Conservation (phyloP, 2,113 vertebrate species). For the Cranoglanis bouderius region DNA sequence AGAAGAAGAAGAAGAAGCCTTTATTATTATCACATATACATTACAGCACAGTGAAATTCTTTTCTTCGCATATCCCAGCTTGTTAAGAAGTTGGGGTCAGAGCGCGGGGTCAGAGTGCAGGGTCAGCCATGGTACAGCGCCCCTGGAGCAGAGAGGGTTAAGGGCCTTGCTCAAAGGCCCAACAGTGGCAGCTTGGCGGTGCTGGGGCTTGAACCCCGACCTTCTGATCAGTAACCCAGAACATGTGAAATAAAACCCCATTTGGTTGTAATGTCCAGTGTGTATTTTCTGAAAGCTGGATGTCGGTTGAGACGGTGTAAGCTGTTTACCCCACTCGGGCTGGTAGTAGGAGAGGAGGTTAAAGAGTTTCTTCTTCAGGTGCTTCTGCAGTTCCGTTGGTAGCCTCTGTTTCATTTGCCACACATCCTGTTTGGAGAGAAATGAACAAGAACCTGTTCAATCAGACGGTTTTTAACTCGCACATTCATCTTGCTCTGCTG, state of each 20-base stretch:
- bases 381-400: conserved; percentile 74
- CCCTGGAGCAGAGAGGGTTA: no score
- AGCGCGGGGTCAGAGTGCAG: no score
- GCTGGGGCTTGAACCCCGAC: no score
- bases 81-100: no score
- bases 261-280: neutral
- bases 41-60: no score
- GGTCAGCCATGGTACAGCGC: no score
- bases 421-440: conserved; percentile 69
- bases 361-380: conserved; percentile 79
- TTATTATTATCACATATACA: neutral
- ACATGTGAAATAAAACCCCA: neutral
- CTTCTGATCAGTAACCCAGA: no score
- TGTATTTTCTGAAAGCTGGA: neutral
- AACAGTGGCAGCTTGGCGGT: no score
- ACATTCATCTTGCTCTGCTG: neutral
- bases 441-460: neutral
- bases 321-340: conserved; percentile 75
- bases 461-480: no score
- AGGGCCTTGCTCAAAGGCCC: no score
- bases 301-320: neutral
- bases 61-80: no score
- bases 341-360: conserved; percentile 78
- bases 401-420: conserved; percentile 74
- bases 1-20: neutral